Conservation (phyloP, 2,113 vertebrate genomes). For the Xenopus tropicalis region UCB_Xtro_10.0 CM004446.2:50499001-50499500, state of each 20-base stretch:
- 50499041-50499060: constrained; percentile 86
- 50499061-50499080: constrained; percentile 93
- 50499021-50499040: constrained; percentile 92
- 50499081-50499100: constrained; percentile 96
- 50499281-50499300: constrained; percentile 75
- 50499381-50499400: constrained; percentile 67
- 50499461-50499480: constrained; percentile 82
- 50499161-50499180: constrained; percentile 76
- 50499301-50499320: constrained; percentile 77
- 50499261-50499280: constrained; percentile 77
- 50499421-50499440: constrained; percentile 71
- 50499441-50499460: constrained; percentile 75
- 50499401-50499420: constrained; percentile 76
- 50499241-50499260: constrained; percentile 72
- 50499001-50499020: constrained; percentile 98
- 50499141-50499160: constrained; percentile 54
- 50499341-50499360: constrained; percentile 69
- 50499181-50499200: constrained; percentile 92
- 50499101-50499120: constrained; percentile 83
- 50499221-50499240: constrained; percentile 66
- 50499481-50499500: constrained; percentile 77
- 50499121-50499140: constrained; percentile 74
- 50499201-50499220: constrained; percentile 74
- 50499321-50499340: constrained; percentile 73
- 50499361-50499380: constrained; percentile 75